These are phyloP conservation scores for Coregonus sp. DNA, from an alignment of 2,797 vertebrate genomes.

Conservation along the genomic window DNA sequence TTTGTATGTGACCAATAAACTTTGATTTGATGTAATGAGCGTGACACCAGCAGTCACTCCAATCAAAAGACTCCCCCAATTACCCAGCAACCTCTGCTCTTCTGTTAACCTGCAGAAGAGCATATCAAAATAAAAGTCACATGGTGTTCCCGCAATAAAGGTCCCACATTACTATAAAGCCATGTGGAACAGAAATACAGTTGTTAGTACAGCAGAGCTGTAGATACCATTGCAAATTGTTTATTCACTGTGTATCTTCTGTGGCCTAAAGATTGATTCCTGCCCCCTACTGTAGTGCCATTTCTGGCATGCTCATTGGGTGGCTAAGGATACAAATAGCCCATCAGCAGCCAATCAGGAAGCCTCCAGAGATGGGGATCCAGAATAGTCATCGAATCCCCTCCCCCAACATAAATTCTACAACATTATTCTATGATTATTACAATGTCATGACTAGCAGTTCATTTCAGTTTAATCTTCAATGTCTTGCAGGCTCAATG, in stretches of 20 bases:
- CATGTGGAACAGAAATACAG: background rate
- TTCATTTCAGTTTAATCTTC: background rate
- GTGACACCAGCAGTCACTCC: no score
- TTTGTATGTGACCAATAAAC: no score
- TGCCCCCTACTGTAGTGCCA: background rate
- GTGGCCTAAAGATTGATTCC: background rate
- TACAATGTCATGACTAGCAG: background rate
- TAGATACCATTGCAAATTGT: background rate
- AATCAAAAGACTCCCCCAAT: no score
- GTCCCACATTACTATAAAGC: background rate
- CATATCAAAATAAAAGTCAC: no score
- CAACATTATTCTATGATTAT: background rate
- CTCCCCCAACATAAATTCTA: background rate
- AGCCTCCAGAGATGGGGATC: background rate
- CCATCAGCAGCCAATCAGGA: background rate
- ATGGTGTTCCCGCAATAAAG: no score
- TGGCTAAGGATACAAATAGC: background rate
- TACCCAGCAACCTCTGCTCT: no score
- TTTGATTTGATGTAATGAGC: no score
- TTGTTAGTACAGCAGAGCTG: background rate
- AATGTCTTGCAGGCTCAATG: no score
- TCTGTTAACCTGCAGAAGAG: no score
- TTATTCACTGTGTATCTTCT: background rate
- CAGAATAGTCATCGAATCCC: background rate
- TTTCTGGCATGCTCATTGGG: background rate